Conservation (phyloP, 2,888 invertebrate genomes). For the Tachina lurida region DNA sequence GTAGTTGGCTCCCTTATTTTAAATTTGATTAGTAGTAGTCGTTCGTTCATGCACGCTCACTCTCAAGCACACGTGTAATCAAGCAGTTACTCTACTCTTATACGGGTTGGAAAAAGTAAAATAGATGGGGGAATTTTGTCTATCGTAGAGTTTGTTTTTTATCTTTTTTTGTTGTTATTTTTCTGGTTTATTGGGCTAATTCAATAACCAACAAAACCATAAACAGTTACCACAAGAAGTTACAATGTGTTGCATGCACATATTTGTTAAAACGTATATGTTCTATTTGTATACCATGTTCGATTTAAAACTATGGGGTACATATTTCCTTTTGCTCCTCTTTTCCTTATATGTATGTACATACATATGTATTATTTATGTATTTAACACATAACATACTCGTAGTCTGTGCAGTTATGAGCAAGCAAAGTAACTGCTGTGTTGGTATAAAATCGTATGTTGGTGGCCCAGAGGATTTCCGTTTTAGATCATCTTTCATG, state of each 20-base stretch:
- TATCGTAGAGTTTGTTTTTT: background rate
- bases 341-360: slow-evolving; percentile 15
- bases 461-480: slow-evolving; percentile 81
- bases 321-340: slow-evolving; percentile 12
- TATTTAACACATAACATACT: slow-evolving; percentile 17
- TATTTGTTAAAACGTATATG: slow-evolving; percentile 44
- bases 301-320: slow-evolving; percentile 39
- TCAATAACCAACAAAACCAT: slow-evolving; percentile 82
- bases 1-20: slow-evolving; percentile 21
- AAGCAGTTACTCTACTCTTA: slow-evolving; percentile 61
- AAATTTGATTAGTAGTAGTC: slow-evolving; percentile 41
- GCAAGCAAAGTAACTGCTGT: background rate
- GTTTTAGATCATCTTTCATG: slow-evolving; percentile 79
- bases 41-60: slow-evolving; percentile 6
- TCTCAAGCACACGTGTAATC: slow-evolving; percentile 19
- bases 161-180: slow-evolving; percentile 78
- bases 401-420: background rate
- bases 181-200: slow-evolving; percentile 84
- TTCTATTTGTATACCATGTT: slow-evolving; percentile 52
- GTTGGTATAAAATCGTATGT: slow-evolving; percentile 1
- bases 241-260: slow-evolving; percentile 68
- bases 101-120: slow-evolving; percentile 39
- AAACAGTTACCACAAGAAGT: slow-evolving; percentile 74
- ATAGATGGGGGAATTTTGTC: slow-evolving; percentile 11
- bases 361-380: background rate